Evolutionary conservation across 2,113 vertebrate genomes (phyloP).

Genomic region (Peromyscus californicus): DNA sequence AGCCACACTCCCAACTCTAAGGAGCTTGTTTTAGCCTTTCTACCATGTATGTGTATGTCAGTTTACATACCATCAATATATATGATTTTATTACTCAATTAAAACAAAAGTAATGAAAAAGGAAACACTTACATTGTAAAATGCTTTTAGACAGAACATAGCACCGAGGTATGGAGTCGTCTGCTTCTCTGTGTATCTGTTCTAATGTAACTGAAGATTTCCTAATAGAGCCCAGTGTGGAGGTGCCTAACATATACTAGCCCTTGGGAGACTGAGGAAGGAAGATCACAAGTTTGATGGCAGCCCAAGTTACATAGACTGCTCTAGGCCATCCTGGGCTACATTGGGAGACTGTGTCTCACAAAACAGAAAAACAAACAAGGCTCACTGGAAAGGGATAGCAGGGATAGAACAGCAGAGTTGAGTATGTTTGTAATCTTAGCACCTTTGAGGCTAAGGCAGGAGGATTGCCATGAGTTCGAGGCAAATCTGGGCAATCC

Average conservation of each 20-base stretch:
- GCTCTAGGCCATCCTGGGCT: neutral
- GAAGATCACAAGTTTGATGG: neutral
- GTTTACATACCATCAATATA: neutral
- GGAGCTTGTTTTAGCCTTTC: neutral
- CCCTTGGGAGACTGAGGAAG: neutral
- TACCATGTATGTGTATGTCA: neutral
- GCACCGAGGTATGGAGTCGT: neutral
- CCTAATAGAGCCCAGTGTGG: neutral
- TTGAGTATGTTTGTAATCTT: neutral
- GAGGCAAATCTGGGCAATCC: too few relatives aligned
- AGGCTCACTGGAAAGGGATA: neutral
- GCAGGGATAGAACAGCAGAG: neutral
- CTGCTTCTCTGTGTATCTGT: neutral
- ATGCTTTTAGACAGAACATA: neutral
- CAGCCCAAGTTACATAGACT: neutral
- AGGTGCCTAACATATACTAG: neutral
- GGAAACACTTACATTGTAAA: conserved; percentile 31
- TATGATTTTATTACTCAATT: conserved; percentile 2
- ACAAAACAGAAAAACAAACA: neutral
- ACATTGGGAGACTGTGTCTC: neutral
- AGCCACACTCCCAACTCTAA: neutral
- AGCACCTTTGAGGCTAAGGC: neutral
- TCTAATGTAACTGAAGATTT: neutral
- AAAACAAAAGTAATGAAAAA: neutral
- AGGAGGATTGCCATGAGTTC: neutral